A percentile compares a stretch with the other conserved stretches of the same genome.
phyloP scores from a whole-genome alignment of 2,888 invertebrate genomes.

The Sclerodermus sp. region DNA sequence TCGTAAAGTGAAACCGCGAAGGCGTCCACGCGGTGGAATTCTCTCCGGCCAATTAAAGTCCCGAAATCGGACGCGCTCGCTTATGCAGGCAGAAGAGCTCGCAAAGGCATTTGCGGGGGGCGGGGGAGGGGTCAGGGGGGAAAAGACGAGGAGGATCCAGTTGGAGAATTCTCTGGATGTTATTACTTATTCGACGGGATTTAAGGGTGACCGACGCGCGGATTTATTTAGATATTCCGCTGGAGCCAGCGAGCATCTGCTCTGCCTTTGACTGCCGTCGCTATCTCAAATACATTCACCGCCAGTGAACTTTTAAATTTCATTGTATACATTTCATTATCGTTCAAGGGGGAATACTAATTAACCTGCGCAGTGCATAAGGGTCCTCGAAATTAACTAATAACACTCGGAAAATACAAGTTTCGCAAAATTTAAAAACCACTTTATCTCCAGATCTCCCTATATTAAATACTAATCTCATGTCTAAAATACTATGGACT shows the following conservation, averaged over 20 bases:
- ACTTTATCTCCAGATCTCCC: too few species aligned
- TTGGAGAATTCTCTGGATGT: constrained; percentile 24
- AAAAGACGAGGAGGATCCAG: too few species aligned
- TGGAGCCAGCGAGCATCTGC: constrained; percentile 42
- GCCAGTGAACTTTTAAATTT: too few species aligned
- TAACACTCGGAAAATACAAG: too few species aligned
- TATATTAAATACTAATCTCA: too few species aligned
- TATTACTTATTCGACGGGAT: constrained; percentile 52
- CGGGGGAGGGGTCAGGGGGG: background rate
- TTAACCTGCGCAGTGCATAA: too few species aligned
- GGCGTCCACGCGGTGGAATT: constrained; percentile 26
- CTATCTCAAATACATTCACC: too few species aligned
- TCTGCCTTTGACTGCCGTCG: constrained; percentile 5
- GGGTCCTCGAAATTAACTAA: too few species aligned
- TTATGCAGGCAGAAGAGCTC: constrained; percentile 36
- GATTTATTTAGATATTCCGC: constrained; percentile 53
- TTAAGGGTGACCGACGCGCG: constrained; percentile 35
- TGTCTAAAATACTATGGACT: too few species aligned
- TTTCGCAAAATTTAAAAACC: too few species aligned
- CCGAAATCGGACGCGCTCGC: constrained; percentile 44
- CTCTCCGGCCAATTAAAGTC: constrained; percentile 48
- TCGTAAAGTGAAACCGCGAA: constrained; percentile 28
- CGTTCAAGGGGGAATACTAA: too few species aligned
- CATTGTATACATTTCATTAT: too few species aligned
- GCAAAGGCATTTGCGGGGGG: background rate